phyloP scores from a whole-genome alignment of 1,140 invertebrate species.

The Gerris buenoi region DNA sequence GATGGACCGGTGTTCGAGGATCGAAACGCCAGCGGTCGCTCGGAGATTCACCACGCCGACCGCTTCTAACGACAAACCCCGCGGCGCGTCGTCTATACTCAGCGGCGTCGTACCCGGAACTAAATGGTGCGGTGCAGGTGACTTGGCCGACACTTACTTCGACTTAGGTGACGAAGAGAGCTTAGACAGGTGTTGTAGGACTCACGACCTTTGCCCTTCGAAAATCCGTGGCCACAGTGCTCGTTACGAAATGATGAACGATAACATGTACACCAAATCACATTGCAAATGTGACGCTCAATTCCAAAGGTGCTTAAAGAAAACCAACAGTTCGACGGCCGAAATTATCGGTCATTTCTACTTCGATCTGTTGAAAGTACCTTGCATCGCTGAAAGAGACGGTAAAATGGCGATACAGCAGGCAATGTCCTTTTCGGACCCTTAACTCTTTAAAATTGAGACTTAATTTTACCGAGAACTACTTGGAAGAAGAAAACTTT shows the following conservation, averaged over 20 bases:
- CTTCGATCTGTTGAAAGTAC: conserved; percentile 60
- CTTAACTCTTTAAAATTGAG: too few relatives aligned
- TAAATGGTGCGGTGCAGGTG: conserved; percentile 77
- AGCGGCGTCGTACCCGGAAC: conserved; percentile 34
- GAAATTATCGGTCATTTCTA: conserved; percentile 69
- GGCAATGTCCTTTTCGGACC: too few relatives aligned
- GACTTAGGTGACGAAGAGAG: conserved; percentile 54
- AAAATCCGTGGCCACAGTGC: conserved; percentile 55
- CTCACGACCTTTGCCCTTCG: conserved; percentile 63
- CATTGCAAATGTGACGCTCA: conserved; percentile 73
- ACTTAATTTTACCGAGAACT: too few relatives aligned
- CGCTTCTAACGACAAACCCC: background rate
- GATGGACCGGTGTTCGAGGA: conserved; percentile 46
- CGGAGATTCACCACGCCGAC: background rate
- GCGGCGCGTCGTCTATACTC: background rate
- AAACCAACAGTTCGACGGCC: conserved; percentile 47
- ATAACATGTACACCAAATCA: conserved; percentile 72
- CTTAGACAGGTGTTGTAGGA: conserved; percentile 68
- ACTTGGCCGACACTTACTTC: conserved; percentile 65
- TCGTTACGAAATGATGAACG: conserved; percentile 67
- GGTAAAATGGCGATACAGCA: background rate
- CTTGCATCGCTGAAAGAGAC: background rate
- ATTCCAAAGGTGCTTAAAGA: conserved; percentile 66
- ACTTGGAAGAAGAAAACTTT: too few relatives aligned
- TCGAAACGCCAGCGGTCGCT: background rate